A percentile compares a stretch with the other conserved stretches of the same genome.
phyloP scores from a whole-genome alignment of 1,140 invertebrate genomes.

The Paraescarpia echinospica region DNA sequence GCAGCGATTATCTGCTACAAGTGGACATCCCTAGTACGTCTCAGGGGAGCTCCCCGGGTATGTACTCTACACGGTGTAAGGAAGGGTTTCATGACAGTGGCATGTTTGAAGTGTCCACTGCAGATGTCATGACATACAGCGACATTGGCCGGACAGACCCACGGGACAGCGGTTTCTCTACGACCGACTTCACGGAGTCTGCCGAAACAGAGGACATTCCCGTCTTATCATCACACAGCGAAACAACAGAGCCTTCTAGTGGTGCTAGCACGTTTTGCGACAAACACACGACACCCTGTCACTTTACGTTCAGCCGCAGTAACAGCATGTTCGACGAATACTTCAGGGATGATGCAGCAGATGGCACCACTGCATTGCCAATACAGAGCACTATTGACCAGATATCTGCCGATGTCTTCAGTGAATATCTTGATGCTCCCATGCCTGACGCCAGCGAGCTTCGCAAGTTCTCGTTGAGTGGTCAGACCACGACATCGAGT shows the following conservation, averaged over 20 bases:
- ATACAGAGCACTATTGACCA: neutral
- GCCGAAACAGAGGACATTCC: neutral
- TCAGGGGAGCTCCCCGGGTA: neutral
- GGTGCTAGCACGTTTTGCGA: neutral
- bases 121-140: neutral
- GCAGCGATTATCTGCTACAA: neutral
- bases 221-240: neutral
- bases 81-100: neutral
- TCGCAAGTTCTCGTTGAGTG: neutral
- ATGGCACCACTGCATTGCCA: neutral
- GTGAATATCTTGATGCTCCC: neutral
- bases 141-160: neutral
- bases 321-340: slow-evolving; percentile 24
- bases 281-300: neutral
- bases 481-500: neutral
- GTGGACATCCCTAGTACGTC: neutral
- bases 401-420: neutral
- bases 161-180: neutral
- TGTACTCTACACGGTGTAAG: neutral
- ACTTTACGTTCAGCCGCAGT: neutral
- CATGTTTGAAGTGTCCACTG: neutral
- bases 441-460: neutral
- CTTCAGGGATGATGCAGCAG: slow-evolving; percentile 4
- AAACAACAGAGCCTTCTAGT: neutral
- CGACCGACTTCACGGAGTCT: neutral